Evolutionary conservation across 2,888 invertebrate species (phyloP).

Genomic region (Oxycera nigricornis): DNA sequence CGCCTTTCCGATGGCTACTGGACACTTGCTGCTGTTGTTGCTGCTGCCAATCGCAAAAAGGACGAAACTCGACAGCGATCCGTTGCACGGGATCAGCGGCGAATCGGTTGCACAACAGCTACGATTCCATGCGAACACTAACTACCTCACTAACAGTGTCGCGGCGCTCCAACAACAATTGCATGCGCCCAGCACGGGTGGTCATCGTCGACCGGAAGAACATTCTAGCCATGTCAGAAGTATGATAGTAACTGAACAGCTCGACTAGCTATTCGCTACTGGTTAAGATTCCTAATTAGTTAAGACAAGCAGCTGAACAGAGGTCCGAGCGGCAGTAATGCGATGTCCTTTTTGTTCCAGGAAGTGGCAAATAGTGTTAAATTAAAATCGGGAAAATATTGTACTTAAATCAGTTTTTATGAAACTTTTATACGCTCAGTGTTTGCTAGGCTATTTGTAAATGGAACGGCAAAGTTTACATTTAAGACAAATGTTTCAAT

Average conservation of each 20-base stretch:
- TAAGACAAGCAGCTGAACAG: neutral
- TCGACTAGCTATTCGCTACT: neutral
- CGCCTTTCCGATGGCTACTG: constrained; percentile 73
- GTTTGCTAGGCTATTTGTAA: neutral
- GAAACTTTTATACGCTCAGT: constrained; percentile 28
- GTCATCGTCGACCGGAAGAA: constrained; percentile 58
- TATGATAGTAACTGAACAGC: constrained; percentile 55
- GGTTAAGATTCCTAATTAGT: neutral
- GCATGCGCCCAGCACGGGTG: constrained; percentile 56
- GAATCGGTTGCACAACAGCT: constrained; percentile 60
- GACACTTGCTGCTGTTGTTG: constrained; percentile 53
- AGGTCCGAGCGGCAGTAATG: neutral
- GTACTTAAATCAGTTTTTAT: constrained; percentile 28
- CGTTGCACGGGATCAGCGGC: constrained; percentile 58
- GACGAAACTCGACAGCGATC: constrained; percentile 54
- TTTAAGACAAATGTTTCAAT: neutral
- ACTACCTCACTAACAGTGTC: constrained; percentile 61
- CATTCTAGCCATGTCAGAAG: constrained; percentile 59
- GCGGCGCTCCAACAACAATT: constrained; percentile 57
- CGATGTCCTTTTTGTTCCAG: neutral
- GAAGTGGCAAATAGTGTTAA: neutral
- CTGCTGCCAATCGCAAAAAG: constrained; percentile 60
- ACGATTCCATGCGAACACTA: constrained; percentile 61
- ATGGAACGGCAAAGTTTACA: neutral
- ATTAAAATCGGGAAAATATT: neutral